These are phyloP conservation scores for Synergus itoensis DNA, from an alignment of 2,888 invertebrate genomes.

Conservation along the genomic window DNA sequence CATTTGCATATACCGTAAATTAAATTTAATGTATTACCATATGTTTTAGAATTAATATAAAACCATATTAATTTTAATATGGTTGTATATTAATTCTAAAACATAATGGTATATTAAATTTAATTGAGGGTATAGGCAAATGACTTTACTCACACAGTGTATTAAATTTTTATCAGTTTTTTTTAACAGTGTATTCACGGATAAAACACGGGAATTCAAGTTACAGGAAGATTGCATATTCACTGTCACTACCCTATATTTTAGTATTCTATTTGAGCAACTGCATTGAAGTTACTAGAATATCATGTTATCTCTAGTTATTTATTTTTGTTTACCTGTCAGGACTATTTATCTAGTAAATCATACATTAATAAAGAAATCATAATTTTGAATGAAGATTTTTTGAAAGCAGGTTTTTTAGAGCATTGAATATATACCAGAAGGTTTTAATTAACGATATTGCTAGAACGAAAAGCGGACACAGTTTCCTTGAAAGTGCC, in stretches of 20 bases:
- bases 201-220: background rate
- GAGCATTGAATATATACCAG: background rate
- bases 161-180: no score
- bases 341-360: background rate
- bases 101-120: no score
- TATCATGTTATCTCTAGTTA: background rate
- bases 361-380: background rate
- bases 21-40: no score
- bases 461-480: background rate
- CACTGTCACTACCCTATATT: background rate
- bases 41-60: no score
- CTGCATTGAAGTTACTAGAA: background rate
- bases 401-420: no score
- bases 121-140: no score
- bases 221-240: no score
- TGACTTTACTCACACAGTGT: no score
- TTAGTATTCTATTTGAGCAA: background rate
- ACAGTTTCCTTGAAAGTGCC: constrained; percentile 13
- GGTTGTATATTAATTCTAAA: no score
- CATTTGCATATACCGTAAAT: no score
- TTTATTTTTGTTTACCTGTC: background rate
- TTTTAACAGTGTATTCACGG: background rate
- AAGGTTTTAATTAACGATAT: background rate
- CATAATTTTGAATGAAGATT: background rate
- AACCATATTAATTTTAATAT: no score